Evolutionary conservation across 2,113 vertebrate genomes (phyloP), one percentile per base, ranked within the genome.

Genomic region (Spea multiplicata): DNA sequence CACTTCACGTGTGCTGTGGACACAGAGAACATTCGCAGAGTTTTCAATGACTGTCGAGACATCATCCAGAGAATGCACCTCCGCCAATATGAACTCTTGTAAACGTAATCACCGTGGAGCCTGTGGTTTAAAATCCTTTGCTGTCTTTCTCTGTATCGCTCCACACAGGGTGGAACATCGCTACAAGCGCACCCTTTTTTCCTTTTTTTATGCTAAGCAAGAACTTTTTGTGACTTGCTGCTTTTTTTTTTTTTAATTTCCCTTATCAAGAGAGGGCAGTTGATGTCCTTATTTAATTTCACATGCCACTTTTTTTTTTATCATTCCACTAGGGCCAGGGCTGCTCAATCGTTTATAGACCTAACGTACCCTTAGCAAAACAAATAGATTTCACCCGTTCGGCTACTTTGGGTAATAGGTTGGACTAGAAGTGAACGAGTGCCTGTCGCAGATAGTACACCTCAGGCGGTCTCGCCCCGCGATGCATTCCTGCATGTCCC

Each of bases 31-130:
- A 99, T 99, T 90, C 95, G 97, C 86, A 90, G 97, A 78, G 97
- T 99, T 83, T 99, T 99, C 92, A 98, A 99, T 82, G 97, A 98
- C 92, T 99, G 97, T 80, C 93, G 96, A 16, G 97, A 99, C 92
- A 99, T 98, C 94, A 99, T 99, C 85, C 97, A 99, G 89, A 90
- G 97, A 87, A 98, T 99, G 97, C 97, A 98, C 83, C 96, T 99
- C 87, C 95, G 97, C 85, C 96, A 98, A 95, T 99, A 99, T 44
- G 97, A 99, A 92, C 97, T 99, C 89, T 94, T 99, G 94, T 99
- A 95, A 98, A 93, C 87, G 86, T 84, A 84, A 67, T 86, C 87
- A 77, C 88, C 82, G 71, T 88, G 86, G 87, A 90, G 92, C 90
- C 89, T 90, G 90, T 91, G 89, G 87, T 88, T 91, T 92, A 89